These are phyloP conservation scores for Sebastes hubbsi DNA, from an alignment of 2,797 vertebrate genomes.

Conservation along the genomic window DNA sequence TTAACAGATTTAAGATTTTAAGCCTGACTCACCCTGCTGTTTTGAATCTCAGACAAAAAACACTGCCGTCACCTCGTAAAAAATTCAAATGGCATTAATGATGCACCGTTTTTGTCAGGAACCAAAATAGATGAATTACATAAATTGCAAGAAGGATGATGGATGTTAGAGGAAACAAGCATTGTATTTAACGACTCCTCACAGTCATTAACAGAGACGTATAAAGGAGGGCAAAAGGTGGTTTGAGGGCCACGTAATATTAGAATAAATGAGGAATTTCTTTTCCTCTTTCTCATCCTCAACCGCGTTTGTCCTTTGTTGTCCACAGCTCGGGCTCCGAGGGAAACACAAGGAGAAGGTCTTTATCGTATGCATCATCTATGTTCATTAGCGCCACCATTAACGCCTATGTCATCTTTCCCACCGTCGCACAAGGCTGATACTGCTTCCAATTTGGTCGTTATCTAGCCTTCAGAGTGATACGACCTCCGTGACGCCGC, in stretches of 20 bases:
- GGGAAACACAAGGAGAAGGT: slow-evolving; percentile 51
- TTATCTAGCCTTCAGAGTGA: slow-evolving; percentile 30
- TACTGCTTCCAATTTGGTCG: slow-evolving; percentile 34
- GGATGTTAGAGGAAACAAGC: slow-evolving; percentile 16
- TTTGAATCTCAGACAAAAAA: slow-evolving; percentile 46
- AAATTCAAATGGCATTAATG: slow-evolving; percentile 62
- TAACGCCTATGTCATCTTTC: slow-evolving; percentile 48
- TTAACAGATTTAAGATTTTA: slow-evolving; percentile 71
- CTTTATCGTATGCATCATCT: slow-evolving; percentile 56
- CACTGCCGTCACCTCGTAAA: slow-evolving; percentile 36
- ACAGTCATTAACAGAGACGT: background rate
- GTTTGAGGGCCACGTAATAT: slow-evolving; percentile 7
- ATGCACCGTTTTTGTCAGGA: slow-evolving; percentile 42
- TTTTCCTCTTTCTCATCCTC: slow-evolving; percentile 18
- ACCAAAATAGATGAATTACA: slow-evolving; percentile 43
- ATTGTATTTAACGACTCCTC: background rate
- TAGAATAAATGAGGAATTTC: slow-evolving; percentile 27
- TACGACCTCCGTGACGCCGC: slow-evolving; percentile 5
- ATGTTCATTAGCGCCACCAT: slow-evolving; percentile 73
- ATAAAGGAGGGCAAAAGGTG: background rate
- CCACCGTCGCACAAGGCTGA: slow-evolving; percentile 23
- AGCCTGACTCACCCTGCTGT: slow-evolving; percentile 57
- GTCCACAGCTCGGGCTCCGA: slow-evolving; percentile 6
- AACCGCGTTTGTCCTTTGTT: slow-evolving; percentile 45
- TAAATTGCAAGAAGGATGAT: slow-evolving; percentile 4